Evolutionary conservation across 2,888 invertebrate species (phyloP).

Genomic region (Lobophora halterata): DNA sequence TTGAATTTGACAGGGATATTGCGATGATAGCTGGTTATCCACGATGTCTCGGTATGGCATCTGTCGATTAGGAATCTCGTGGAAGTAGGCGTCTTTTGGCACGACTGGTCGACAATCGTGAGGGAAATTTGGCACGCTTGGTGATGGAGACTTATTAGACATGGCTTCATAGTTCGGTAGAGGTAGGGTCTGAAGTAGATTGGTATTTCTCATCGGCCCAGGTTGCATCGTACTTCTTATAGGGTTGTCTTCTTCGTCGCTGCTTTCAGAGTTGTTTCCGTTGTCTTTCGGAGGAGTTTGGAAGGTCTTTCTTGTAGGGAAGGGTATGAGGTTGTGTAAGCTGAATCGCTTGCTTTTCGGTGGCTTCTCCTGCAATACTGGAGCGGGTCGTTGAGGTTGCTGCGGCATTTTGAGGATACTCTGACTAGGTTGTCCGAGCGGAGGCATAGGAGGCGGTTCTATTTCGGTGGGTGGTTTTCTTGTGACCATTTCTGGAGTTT

Average conservation of each 20-base stretch:
- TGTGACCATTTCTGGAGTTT: conserved; percentile 62
- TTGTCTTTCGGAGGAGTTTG: conserved; percentile 71
- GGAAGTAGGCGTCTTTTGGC: conserved; percentile 83
- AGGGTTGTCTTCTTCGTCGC: conserved; percentile 79
- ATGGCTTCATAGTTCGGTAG: conserved; percentile 81
- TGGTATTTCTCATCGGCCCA: conserved; percentile 79
- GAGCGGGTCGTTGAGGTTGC: conserved; percentile 71
- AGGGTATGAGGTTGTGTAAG: conserved; percentile 75
- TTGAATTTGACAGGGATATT: conserved; percentile 51
- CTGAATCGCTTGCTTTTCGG: conserved; percentile 75
- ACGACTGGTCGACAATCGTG: conserved; percentile 65
- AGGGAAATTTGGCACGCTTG: conserved; percentile 52
- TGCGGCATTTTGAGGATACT: conserved; percentile 69
- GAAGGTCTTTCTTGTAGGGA: conserved; percentile 74
- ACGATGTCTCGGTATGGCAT: conserved; percentile 54
- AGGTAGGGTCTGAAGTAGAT: conserved; percentile 73
- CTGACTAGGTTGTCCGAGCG: conserved; percentile 43
- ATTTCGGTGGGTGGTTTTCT: conserved; percentile 57
- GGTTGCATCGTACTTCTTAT: conserved; percentile 70
- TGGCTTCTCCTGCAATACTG: conserved; percentile 71
- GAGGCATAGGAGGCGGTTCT: conserved; percentile 38
- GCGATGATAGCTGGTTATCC: conserved; percentile 51
- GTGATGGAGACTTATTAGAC: conserved; percentile 65
- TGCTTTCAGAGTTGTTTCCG: conserved; percentile 79
- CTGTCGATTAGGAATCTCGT: conserved; percentile 79